Evolutionary conservation across 2,113 vertebrate species (phyloP).

Genomic region (Papio anubis): DNA sequence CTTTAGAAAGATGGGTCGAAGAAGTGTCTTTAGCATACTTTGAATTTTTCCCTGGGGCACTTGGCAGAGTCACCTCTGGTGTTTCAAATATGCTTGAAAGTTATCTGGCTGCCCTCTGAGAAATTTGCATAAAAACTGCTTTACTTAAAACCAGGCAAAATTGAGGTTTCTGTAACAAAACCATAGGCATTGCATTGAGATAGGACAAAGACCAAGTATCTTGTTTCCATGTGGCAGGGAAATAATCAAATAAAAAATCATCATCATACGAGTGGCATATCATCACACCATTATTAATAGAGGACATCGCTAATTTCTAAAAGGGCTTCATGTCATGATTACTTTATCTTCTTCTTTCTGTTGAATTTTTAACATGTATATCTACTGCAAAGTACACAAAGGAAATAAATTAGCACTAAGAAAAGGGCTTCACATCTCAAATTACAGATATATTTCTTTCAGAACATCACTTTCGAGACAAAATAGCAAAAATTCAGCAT

Average conservation of each 20-base stretch:
- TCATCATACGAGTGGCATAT: neutral
- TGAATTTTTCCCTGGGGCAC: neutral
- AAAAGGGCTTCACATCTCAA: neutral
- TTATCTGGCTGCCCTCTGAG: neutral
- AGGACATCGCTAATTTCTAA: neutral
- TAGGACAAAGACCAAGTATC: neutral
- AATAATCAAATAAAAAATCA: neutral
- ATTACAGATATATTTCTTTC: neutral
- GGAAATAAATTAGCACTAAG: neutral
- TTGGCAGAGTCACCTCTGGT: neutral
- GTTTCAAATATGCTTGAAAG: neutral
- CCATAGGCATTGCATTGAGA: neutral
- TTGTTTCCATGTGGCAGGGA: neutral
- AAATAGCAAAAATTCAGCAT: neutral
- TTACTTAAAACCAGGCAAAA: neutral
- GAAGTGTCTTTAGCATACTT: neutral
- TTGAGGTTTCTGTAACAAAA: neutral
- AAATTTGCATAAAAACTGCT: neutral
- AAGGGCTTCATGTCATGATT: neutral
- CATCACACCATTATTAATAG: neutral
- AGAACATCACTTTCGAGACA: neutral
- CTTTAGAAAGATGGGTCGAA: neutral
- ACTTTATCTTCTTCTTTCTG: neutral
- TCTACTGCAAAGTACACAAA: neutral
- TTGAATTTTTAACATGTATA: neutral